These are phyloP conservation scores for Cryptoprocta ferox DNA, from an alignment of 2,797 vertebrate genomes.

Conservation along the genomic window DNA sequence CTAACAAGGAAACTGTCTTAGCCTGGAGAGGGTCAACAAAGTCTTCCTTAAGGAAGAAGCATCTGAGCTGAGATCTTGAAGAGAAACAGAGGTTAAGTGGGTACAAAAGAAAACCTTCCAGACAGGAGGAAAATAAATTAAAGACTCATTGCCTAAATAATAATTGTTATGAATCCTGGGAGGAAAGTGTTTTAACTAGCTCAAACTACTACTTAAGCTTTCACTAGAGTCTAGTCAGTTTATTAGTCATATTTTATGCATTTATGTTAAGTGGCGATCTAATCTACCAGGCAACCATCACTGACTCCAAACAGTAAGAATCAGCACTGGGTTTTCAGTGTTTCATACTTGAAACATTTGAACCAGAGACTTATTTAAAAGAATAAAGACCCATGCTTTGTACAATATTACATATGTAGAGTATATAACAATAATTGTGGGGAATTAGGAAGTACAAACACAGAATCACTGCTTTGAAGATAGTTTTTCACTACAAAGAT, in stretches of 20 bases:
- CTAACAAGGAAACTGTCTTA: background rate
- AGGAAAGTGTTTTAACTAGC: slow-evolving; percentile 39
- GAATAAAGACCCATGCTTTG: background rate
- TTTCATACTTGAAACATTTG: slow-evolving; percentile 20
- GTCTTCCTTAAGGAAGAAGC: background rate
- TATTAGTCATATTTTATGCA: slow-evolving; percentile 50
- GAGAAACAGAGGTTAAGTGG: background rate
- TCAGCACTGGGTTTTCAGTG: background rate
- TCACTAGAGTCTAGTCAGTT: background rate
- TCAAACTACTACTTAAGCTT: slow-evolving; percentile 47
- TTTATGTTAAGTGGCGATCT: slow-evolving; percentile 29
- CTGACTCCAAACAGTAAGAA: background rate
- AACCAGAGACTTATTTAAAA: background rate
- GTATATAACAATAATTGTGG: background rate
- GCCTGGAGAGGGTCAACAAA: background rate
- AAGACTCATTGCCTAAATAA: slow-evolving; percentile 45
- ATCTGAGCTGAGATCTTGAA: background rate
- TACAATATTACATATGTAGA: background rate
- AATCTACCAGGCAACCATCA: slow-evolving; percentile 33
- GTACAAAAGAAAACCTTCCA: background rate
- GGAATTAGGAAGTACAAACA: background rate
- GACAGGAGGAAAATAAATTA: background rate
- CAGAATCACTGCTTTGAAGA: background rate
- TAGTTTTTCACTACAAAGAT: background rate
- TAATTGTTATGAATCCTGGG: background rate